Conservation (phyloP, 2,888 invertebrate genomes). For the Creontiades dilutus region DNA sequence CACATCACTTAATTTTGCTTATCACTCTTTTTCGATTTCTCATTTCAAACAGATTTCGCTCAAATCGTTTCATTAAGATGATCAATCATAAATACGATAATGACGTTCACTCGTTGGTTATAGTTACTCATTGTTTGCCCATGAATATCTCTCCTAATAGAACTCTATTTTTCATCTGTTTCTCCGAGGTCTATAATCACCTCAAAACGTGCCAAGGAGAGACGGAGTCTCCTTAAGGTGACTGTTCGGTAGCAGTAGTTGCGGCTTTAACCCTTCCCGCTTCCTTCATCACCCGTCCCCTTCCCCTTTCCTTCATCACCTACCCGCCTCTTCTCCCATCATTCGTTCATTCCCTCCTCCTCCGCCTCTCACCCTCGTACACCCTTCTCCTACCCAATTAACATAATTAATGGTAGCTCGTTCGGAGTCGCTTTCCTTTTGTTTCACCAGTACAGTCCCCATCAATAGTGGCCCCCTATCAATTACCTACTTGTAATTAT, state of each 20-base stretch:
- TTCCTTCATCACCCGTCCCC: background rate
- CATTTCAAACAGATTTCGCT: no score
- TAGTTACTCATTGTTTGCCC: no score
- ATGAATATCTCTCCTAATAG: background rate
- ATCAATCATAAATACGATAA: no score
- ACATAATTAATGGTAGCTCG: constrained; percentile 73
- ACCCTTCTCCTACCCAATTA: constrained; percentile 66
- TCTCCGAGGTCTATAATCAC: background rate
- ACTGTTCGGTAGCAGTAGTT: constrained; percentile 45
- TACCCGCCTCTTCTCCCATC: background rate
- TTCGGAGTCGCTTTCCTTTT: constrained; percentile 71
- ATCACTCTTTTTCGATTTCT: no score
- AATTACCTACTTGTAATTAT: constrained; percentile 70
- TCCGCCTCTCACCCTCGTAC: background rate
- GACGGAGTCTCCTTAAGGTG: background rate
- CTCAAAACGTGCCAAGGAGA: constrained; percentile 27
- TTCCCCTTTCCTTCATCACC: background rate
- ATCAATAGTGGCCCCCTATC: constrained; percentile 65
- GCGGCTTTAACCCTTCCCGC: constrained; percentile 13
- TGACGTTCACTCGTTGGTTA: no score
- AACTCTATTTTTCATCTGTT: background rate
- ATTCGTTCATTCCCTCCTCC: background rate
- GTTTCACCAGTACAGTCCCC: constrained; percentile 63
- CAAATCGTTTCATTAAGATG: no score
- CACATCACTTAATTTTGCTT: no score